phyloP scores from a whole-genome alignment of 2,797 vertebrate species.

The Lycodopsis pacificus region DNA sequence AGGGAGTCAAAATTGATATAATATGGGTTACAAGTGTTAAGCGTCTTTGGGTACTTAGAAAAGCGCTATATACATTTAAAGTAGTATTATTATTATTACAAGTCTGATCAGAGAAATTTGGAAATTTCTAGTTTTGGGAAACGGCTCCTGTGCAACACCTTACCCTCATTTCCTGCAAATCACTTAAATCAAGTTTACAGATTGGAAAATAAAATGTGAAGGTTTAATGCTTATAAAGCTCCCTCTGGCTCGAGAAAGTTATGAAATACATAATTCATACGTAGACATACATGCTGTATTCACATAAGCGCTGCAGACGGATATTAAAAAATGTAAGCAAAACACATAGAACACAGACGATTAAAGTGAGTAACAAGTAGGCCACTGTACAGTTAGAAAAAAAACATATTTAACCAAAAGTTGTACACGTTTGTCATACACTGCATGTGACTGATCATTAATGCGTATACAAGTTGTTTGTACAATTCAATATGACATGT shows the following conservation, averaged over 20 bases:
- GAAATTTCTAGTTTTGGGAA: not conserved
- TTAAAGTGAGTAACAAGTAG: slow-evolving; percentile 24
- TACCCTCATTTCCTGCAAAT: not conserved
- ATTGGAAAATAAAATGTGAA: not conserved
- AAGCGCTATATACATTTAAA: too few species aligned
- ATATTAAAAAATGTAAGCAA: slow-evolving; percentile 19
- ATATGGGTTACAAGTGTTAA: slow-evolving; percentile 1
- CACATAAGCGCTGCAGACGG: slow-evolving; percentile 20
- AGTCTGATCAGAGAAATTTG: not conserved
- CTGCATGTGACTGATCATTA: slow-evolving; percentile 6
- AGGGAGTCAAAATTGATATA: not conserved
- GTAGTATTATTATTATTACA: not conserved
- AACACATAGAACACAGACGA: slow-evolving; percentile 22
- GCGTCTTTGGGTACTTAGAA: too few species aligned
- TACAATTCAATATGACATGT: slow-evolving; percentile 17
- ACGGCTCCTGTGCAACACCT: not conserved
- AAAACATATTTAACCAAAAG: slow-evolving; percentile 9
- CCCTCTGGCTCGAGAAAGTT: not conserved
- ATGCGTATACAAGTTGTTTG: slow-evolving; percentile 27
- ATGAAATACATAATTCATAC: slow-evolving; percentile 42
- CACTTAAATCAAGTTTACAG: not conserved
- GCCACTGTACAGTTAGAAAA: slow-evolving; percentile 32
- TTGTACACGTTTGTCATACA: slow-evolving; percentile 23
- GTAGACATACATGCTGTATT: slow-evolving; percentile 37
- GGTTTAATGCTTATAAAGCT: not conserved